Base-by-base conservation (phyloP, 2,113 vertebrate genomes). In the Aphyosemion australe region DNA sequence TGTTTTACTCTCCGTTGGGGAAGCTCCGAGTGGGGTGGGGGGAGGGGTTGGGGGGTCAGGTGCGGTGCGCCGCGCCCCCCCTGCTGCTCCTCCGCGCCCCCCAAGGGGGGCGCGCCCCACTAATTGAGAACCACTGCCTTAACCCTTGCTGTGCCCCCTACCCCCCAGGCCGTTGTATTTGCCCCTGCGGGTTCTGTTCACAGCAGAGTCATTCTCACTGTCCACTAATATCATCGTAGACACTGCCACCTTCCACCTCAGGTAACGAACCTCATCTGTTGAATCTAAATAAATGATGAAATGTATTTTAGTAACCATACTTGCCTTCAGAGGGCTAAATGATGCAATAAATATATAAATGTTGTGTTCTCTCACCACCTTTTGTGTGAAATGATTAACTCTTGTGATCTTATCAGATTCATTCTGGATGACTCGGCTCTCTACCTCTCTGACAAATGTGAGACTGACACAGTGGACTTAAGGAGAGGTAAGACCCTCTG, bases 211-310 rank as follows among this genome's bases (percentile, higher is more conserved):
- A 65, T 97, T 97, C 85, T 95, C 94, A 31, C 87, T 97, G 39
- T 97, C 95, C 74, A 97, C 95, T 67, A 97, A 97, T 64, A 96
- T 97, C 69, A 94, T 96, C 41, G 94, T 96, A 65, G 95, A 97
- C 83, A 97, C 95, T 0, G 93, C 95, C 1, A 95, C 95, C 55
- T 97, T 96, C 80, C 93, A 96, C 83, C 95, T 97, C 87, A 94
- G 95, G 95, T 97, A 91, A 42, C 32, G 43, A 46, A 7, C n/a
- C 15, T 45, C 20, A 34, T 16, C 9, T 51, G 10, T 15, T 9
- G 4, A 1, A 26, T 26, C 3, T 26, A 26, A n/a, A 21, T 55
- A 21, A 16, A 5, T 46, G 31, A 7, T 41, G 12, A 14, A 5
- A 59, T 32, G 8, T 39, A 1, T 45, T 34, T 31, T 14, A 31